Evolutionary conservation across 2,113 vertebrate species (phyloP).

Genomic region (Pangasianodon gigas): DNA sequence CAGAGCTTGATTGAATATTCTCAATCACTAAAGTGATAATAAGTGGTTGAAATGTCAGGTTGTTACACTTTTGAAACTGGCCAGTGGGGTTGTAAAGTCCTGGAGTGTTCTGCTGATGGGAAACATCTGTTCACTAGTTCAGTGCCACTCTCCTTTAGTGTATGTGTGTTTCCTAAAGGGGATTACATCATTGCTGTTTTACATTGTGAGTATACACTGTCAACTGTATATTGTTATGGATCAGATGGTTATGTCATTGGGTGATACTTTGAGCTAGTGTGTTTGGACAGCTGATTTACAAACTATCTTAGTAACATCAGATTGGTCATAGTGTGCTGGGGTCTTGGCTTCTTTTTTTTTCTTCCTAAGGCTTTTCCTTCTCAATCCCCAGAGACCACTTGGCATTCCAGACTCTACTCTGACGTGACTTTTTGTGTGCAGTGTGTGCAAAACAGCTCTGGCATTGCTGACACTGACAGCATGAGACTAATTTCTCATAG

Average conservation of each 20-base stretch:
- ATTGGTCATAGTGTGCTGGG: not conserved
- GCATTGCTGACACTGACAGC: constrained; percentile 16
- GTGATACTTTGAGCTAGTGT: not conserved
- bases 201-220: not conserved
- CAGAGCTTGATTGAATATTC: not conserved
- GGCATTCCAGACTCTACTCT: constrained; percentile 20
- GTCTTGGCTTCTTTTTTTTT: not conserved
- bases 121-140: constrained; percentile 50
- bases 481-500: not conserved
- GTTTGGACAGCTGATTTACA: not conserved
- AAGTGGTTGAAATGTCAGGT: constrained; percentile 4
- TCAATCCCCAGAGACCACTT: constrained; percentile 10
- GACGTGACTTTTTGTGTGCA: constrained; percentile 17
- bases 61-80: constrained; percentile 1
- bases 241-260: not conserved
- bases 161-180: not conserved
- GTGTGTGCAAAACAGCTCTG: not conserved
- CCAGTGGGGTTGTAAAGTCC: constrained; percentile 35
- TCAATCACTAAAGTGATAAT: constrained; percentile 2
- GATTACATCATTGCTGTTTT: constrained; percentile 45
- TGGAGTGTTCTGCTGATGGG: constrained; percentile 43
- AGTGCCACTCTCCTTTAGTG: constrained; percentile 23
- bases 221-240: not conserved
- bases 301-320: not conserved
- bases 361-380: not conserved